Base-by-base conservation (phyloP, 2,888 invertebrate species). In the Syritta pipiens region DNA sequence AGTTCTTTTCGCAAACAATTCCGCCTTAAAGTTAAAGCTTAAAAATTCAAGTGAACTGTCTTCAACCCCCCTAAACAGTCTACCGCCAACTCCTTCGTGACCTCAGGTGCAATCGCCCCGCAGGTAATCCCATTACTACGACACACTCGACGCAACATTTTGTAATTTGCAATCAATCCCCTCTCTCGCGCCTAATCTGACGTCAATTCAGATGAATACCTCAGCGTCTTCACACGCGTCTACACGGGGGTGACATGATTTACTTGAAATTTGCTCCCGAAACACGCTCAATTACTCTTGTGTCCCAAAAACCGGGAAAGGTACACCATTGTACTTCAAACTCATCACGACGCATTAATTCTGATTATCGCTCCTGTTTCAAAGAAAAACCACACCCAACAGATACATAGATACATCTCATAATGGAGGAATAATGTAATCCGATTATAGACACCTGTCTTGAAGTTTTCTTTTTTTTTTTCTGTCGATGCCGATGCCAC, bases 281-380 rank as follows among this genome's bases (percentile, higher is more conserved):
- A 59, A 44, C 20, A 44, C 59, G 32, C 59, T 59, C 59, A 59
- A 59, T 59, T 59, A 59, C 30, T 19, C 44, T 20, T 6, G 12
- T 57, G 20, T 46, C 35, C 14, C 1, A 7, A 7, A n/a, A 32
- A 20, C 1, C 14, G 30, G 42, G 17, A 28, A 12, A 22, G 9
- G 26, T 6, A 17, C 9, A 19, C 37, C 30, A 57, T 57, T 42
- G 42, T 57, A 20, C 42, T 42, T 28, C 30, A 12, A 28, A n/a
- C n/a, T 42, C 42, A 57, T 42, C 57, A 57, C 57, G 30, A 57
- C 17, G 42, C 28, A 57, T 42, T 57, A 42, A 57, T 57, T 57
- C 42, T 42, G 57, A 59, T 59, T 59, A 59, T 44, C 44, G 40
- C 20, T 19, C 19, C 40, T 55, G 26, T 19, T 42, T 28, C 28